These are phyloP conservation scores for Zosterops japonicus DNA, from an alignment of 2,113 vertebrate genomes.

Conservation along the genomic window DNA sequence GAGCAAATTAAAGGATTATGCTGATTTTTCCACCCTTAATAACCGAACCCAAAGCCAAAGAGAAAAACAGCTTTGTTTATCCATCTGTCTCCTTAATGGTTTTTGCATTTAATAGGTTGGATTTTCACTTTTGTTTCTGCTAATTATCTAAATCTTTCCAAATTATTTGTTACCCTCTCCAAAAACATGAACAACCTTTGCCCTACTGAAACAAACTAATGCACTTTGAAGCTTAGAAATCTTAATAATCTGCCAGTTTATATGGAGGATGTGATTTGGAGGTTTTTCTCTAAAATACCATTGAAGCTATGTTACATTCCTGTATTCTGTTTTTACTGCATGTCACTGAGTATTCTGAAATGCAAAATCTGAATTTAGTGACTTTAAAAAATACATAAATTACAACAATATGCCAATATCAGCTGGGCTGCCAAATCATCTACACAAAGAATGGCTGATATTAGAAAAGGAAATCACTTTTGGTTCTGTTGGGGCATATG, in stretches of 20 bases:
- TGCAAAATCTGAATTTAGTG: neutral
- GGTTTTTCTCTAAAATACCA: neutral
- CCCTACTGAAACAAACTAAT: neutral
- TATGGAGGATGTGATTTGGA: neutral
- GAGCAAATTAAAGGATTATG: neutral
- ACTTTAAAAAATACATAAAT: neutral
- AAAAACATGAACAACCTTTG: slow-evolving; percentile 10
- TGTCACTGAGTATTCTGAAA: neutral
- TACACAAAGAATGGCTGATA: neutral
- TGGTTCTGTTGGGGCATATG: neutral
- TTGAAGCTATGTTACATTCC: neutral
- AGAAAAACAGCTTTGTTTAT: slow-evolving; percentile 40
- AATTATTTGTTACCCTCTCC: slow-evolving; percentile 17
- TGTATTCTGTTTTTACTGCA: neutral
- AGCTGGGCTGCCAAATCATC: neutral
- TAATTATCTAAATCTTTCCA: slow-evolving; percentile 52
- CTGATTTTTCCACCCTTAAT: neutral
- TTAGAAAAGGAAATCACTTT: neutral
- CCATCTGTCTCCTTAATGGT: slow-evolving; percentile 35
- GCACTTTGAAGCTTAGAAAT: neutral
- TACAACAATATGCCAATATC: neutral
- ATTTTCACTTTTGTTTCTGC: slow-evolving; percentile 44
- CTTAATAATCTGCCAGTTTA: neutral
- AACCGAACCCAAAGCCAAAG: slow-evolving; percentile 24
- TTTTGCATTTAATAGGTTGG: slow-evolving; percentile 17